A percentile compares a stretch with the other conserved stretches of the same genome.
Evolutionary conservation across 1,140 invertebrate genomes (phyloP).

Genomic region (Drosophila pseudoobscura): DNA sequence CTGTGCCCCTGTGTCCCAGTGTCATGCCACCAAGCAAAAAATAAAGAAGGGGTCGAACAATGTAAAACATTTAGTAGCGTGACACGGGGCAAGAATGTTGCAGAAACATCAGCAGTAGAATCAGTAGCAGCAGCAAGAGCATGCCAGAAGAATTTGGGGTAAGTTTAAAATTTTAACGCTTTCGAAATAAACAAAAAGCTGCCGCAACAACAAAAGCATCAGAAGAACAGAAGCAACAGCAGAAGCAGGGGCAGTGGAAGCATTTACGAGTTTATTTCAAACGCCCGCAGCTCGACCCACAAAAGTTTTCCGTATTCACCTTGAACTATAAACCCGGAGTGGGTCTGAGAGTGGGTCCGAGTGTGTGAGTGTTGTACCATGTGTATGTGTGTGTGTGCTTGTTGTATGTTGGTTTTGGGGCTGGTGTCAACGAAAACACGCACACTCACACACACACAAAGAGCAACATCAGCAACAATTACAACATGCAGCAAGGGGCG

Average conservation of each 20-base stretch:
- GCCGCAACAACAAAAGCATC: slow-evolving; percentile 8
- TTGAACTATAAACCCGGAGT: slow-evolving; percentile 70
- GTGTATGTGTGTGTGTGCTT: slow-evolving; percentile 3
- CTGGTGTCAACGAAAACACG: slow-evolving; percentile 26
- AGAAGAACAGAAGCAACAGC: slow-evolving; percentile 12
- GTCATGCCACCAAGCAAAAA: slow-evolving; percentile 7
- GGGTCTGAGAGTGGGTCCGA: slow-evolving; percentile 15
- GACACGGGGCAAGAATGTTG: slow-evolving; percentile 40
- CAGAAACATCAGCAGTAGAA: slow-evolving; percentile 25
- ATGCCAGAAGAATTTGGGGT: background rate
- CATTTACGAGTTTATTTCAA: slow-evolving; percentile 56
- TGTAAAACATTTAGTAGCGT: slow-evolving; percentile 36
- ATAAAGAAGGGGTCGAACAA: slow-evolving; percentile 30
- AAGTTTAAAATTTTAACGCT: slow-evolving; percentile 32
- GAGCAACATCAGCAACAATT: slow-evolving; percentile 13
- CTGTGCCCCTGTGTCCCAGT: background rate
- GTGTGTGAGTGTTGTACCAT: background rate
- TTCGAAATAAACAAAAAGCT: slow-evolving; percentile 23
- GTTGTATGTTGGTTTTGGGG: too few species aligned
- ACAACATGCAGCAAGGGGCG: slow-evolving; percentile 2
- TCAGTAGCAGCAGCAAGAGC: background rate
- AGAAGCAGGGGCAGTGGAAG: background rate
- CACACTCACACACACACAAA: slow-evolving; percentile 7
- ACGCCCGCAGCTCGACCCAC: slow-evolving; percentile 28
- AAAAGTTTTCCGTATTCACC: slow-evolving; percentile 69